A percentile compares a stretch with the other conserved stretches of the same genome.
phyloP scores from a whole-genome alignment of 2,113 vertebrate species.

The Parotia lawesii region DNA sequence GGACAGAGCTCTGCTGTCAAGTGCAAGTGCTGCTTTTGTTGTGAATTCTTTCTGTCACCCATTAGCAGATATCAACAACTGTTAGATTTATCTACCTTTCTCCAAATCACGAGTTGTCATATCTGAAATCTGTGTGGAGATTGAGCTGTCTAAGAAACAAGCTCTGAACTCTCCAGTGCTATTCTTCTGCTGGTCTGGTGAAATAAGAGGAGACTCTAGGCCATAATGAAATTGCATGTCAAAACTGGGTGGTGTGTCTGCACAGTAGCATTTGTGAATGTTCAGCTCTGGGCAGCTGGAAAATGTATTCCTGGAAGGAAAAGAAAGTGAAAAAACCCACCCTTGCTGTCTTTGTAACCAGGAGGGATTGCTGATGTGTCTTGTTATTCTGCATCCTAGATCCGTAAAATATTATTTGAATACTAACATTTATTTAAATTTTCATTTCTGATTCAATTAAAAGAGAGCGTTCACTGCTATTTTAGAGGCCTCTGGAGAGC shows the following conservation, averaged over 20 bases:
- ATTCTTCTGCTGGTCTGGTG: neutral
- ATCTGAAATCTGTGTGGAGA: neutral
- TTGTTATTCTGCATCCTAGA: neutral
- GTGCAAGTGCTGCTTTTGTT: neutral
- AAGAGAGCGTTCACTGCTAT: accelerated
- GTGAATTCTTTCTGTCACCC: neutral
- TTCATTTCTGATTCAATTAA: neutral
- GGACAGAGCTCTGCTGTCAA: neutral
- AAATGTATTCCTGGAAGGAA: neutral
- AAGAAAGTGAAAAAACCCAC: neutral
- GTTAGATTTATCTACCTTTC: neutral
- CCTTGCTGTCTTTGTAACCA: neutral
- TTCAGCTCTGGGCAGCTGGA: neutral
- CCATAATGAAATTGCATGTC: neutral
- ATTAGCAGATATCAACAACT: neutral
- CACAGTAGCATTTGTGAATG: neutral
- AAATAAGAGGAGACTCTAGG: neutral
- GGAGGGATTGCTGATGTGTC: neutral
- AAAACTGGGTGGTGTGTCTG: neutral
- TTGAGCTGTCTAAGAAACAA: neutral
- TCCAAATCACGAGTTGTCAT: neutral
- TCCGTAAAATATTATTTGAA: neutral
- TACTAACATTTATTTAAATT: neutral
- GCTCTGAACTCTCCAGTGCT: neutral
- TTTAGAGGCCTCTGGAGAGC: neutral